A percentile compares a stretch with the other conserved stretches of the same genome.
Conservation (phyloP, 2,797 vertebrate species). For the Ctenosaura bakeri region DNA sequence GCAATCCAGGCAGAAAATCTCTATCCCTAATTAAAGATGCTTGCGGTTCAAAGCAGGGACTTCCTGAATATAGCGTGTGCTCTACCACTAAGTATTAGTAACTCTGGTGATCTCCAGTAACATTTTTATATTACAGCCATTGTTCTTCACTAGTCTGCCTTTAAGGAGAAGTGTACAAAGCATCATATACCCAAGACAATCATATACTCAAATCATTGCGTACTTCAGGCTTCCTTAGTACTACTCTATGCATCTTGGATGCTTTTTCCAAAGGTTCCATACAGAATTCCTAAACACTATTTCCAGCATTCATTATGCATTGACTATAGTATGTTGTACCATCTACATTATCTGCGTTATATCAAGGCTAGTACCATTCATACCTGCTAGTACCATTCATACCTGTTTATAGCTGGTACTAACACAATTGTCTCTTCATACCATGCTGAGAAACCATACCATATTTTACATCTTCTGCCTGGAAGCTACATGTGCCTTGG, state of each 20-base stretch:
- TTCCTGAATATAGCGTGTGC: background rate
- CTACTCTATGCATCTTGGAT: background rate
- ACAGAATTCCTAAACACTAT: background rate
- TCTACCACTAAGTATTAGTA: background rate
- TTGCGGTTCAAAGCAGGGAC: background rate
- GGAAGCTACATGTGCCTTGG: background rate
- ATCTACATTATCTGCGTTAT: background rate
- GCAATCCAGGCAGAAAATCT: background rate
- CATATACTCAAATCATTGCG: background rate
- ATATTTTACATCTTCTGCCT: background rate
- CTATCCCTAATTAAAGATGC: background rate
- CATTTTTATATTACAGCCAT: background rate
- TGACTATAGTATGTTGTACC: background rate
- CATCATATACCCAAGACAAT: background rate
- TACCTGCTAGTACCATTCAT: background rate
- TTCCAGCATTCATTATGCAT: background rate
- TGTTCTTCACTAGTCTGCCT: background rate
- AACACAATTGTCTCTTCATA: background rate
- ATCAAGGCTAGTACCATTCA: background rate
- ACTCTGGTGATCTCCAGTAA: background rate
- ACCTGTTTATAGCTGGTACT: conserved; percentile 4
- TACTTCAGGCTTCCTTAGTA: background rate
- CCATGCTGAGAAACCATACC: background rate
- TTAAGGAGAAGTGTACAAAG: background rate
- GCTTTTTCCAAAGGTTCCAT: background rate